Evolutionary conservation across 2,113 vertebrate genomes (phyloP).

Genomic region (Pangasianodon hypophthalmus): DNA sequence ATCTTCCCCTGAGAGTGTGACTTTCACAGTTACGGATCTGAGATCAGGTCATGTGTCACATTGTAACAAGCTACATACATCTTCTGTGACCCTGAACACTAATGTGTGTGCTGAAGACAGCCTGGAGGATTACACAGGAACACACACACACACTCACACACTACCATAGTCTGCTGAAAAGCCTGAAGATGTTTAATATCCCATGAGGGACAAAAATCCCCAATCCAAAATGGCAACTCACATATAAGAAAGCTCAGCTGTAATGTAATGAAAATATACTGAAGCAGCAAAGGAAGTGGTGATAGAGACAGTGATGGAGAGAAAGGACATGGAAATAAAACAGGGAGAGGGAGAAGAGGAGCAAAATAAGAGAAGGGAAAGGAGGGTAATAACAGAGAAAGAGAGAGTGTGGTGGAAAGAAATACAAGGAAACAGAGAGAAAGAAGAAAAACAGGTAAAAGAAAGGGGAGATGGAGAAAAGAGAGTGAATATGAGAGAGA

Average conservation of each 20-base stretch:
- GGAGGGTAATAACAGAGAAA: neutral
- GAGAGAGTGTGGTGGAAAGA: neutral
- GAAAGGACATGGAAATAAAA: neutral
- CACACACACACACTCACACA: neutral
- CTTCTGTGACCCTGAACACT: slow-evolving; percentile 44
- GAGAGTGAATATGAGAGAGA: neutral
- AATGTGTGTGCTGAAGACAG: slow-evolving; percentile 31
- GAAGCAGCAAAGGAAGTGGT: neutral
- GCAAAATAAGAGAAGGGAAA: neutral
- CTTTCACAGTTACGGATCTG: neutral
- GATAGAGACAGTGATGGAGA: neutral
- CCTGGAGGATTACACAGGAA: slow-evolving; percentile 30
- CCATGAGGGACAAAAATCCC: neutral
- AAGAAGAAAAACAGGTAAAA: neutral
- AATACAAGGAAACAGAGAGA: neutral
- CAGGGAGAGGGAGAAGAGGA: neutral
- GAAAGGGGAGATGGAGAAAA: neutral
- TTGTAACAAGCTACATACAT: slow-evolving; percentile 27
- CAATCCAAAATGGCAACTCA: neutral
- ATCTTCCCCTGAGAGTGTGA: neutral
- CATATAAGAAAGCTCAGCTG: neutral
- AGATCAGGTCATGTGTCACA: slow-evolving; percentile 34
- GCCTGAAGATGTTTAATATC: neutral
- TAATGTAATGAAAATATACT: neutral
- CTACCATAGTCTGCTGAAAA: neutral